Evolutionary conservation across 2,113 vertebrate species (phyloP).

Genomic region (Cairina moschata): DNA sequence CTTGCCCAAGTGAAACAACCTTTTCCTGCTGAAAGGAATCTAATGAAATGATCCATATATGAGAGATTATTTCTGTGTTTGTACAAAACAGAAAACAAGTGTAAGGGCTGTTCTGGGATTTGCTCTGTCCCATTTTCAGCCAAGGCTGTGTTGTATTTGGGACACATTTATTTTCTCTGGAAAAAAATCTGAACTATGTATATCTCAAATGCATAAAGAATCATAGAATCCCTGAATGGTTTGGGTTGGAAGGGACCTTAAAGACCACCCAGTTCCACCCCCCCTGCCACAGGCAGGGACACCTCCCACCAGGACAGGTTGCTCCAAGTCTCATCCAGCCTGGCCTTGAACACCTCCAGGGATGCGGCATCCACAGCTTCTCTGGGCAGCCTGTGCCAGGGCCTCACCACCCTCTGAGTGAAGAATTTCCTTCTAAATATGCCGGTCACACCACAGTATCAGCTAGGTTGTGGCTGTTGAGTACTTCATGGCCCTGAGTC

Average conservation of each 20-base stretch:
- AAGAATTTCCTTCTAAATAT: too few species aligned
- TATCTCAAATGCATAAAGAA: not conserved
- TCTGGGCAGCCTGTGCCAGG: too few species aligned
- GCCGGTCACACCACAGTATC: not conserved
- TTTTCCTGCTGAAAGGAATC: constrained; percentile 13
- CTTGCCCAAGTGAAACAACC: not conserved
- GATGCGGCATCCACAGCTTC: too few species aligned
- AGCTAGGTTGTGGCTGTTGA: not conserved
- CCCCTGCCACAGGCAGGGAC: too few species aligned
- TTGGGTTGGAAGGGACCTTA: too few species aligned
- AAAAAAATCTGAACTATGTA: not conserved
- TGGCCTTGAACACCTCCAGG: too few species aligned
- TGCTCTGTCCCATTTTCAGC: not conserved
- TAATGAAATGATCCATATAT: not conserved
- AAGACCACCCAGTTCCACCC: too few species aligned
- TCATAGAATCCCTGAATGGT: too few species aligned
- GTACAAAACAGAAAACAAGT: not conserved
- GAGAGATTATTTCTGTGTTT: not conserved
- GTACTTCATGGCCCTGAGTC: not conserved
- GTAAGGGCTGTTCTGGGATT: not conserved
- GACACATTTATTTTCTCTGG: not conserved
- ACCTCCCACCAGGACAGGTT: too few species aligned
- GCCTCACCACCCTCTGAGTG: too few species aligned
- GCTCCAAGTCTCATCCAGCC: too few species aligned
- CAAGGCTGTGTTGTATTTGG: not conserved